Base-by-base conservation (phyloP, 2,113 vertebrate genomes). In the Recurvirostra avosetta region DNA sequence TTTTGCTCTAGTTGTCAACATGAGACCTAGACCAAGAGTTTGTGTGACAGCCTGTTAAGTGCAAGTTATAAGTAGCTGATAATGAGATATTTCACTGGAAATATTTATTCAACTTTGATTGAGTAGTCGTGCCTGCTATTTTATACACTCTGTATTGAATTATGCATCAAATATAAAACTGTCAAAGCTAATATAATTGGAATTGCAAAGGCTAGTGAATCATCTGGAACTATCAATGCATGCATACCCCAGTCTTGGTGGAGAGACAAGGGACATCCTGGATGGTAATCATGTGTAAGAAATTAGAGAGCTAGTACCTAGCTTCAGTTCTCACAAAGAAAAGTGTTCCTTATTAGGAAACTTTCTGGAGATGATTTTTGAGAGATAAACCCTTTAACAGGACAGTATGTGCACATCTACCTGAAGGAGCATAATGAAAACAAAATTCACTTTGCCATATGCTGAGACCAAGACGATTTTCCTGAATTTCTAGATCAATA, bases 401-500 rank as follows among this genome's bases (percentile, higher is more conserved):
- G 77, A 49, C 36, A 72, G 16, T 43, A 84, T 41, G 19, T 77
- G 52, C 15, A 70, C 36, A n/a, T 83, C 56, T 75, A 40, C 38
- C 76, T 76, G 43, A 90, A 74, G 17, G 5, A 73, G 7, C 19
- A 7, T 40, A 74, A 52, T 73, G 65, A 32, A 21, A n/a, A 30
- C 32, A 96, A 92, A 93, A 92, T 41, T 52, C 43, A 16, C 32
- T 91, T 95, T 79, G 11, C 6, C 3, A 68, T 96, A 23, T 55
- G 85, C 77, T 96, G 96, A 98, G 88, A 56, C 18, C 2, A 92
- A 40, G 45, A 71, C 26, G 1, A 72, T 79, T 94, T 84, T 89
- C 17, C 41, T 43, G 32, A 75, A 75, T 88, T 80, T 62, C 50
- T 61, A 14, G 27, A 43, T 84, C 32, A 76, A 5, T 90, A 6